Evolutionary conservation across 2,888 invertebrate species (phyloP).

Genomic region (Micoletzkya japonica): DNA sequence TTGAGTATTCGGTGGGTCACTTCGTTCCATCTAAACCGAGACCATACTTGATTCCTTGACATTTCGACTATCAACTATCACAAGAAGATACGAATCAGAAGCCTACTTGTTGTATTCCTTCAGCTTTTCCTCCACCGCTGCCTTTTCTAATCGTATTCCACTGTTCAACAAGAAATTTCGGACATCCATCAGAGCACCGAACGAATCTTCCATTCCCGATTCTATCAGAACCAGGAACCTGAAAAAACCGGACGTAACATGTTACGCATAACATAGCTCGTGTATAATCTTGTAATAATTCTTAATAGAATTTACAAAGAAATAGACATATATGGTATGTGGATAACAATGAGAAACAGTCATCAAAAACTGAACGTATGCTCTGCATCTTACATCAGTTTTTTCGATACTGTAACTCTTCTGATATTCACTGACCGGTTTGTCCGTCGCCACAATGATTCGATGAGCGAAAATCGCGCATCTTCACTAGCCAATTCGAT

Average conservation of each 20-base stretch:
- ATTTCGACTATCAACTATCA: background rate
- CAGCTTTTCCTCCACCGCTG: conserved; percentile 30
- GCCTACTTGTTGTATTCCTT: conserved; percentile 26
- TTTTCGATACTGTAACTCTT: background rate
- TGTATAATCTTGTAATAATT: background rate
- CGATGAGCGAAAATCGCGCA: conserved; percentile 45
- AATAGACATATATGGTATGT: no score
- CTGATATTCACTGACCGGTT: conserved; percentile 40
- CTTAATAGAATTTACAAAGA: no score
- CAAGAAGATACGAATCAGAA: background rate
- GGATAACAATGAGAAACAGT: no score
- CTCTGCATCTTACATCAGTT: no score
- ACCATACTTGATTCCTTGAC: background rate
- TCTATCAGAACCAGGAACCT: conserved; percentile 58
- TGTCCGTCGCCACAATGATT: conserved; percentile 54
- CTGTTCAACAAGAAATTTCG: conserved; percentile 78
- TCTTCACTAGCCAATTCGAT: conserved; percentile 46
- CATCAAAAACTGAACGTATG: no score
- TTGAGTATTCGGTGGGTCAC: conserved; percentile 38
- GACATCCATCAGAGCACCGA: conserved; percentile 80
- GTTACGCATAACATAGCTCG: background rate
- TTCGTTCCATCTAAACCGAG: conserved; percentile 29
- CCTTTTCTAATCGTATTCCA: conserved; percentile 38
- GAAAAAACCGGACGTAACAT: no score
- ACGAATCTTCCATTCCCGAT: conserved; percentile 64